Base-by-base conservation (phyloP, 2,888 invertebrate species). In the Dynastes maya region DNA sequence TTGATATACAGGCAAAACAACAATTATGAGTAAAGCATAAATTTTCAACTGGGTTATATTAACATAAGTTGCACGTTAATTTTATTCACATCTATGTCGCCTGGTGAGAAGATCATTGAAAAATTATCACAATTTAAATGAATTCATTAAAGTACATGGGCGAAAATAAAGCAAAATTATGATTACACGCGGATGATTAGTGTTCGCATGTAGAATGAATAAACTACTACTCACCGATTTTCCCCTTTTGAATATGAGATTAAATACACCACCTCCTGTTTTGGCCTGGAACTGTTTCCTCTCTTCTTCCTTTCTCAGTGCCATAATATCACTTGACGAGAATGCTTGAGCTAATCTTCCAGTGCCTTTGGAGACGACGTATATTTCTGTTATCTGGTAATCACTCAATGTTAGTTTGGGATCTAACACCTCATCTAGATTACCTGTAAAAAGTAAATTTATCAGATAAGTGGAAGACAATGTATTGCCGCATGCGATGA, bases 321-420 rank as follows among this genome's bases (percentile, higher is more conserved):
- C 91, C 90, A 92, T 91, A 82, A 92, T 91, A 83, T 92, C 91
- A 74, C 84, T 87, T 0, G 87, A 84, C 0, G 89, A 88, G 79
- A 89, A 88, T 5, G 87, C 84, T 82, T 90, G 90, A 40, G 89
- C 89, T 78, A 91, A 87, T 78, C 90, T 86, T 22, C 89, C 88
- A 1, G 90, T 89, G 49, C 91, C 90, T 82, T 90, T 91, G 6
- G 90, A 88, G 63, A 92, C 92, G 37, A 93, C 87, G 80, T 91
- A 91, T 65, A 94, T 91, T 87, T 94, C 93, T 80, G 92, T 92
- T 65, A 93, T 90, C 80, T 91, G 91, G 85, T 93, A 93, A 85
- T 93, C 93, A 75, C 91, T 91, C 64, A 94, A 87, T 0, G 91
- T 91, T 81, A 91, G 86, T 81, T 90, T 90, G 55, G 91, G 89